Evolutionary conservation across 1,140 invertebrate species (phyloP).

Genomic region (Hycleus cichorii): DNA sequence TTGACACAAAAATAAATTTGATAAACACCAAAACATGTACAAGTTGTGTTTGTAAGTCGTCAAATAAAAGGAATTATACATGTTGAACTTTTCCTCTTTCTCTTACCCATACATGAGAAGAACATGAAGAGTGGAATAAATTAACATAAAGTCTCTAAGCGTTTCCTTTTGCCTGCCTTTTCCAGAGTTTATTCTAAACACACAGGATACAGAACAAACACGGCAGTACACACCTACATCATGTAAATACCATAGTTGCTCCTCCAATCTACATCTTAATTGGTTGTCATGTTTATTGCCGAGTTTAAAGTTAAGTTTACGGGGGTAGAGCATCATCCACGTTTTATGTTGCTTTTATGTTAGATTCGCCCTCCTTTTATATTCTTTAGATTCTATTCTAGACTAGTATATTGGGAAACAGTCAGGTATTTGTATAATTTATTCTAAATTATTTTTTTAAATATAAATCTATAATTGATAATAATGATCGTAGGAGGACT

Average conservation of each 20-base stretch:
- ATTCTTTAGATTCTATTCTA: too few species aligned
- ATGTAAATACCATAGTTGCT: constrained; percentile 30
- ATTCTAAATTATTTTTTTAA: too few species aligned
- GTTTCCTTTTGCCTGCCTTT: constrained; percentile 30
- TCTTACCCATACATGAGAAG: neutral
- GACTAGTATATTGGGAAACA: too few species aligned
- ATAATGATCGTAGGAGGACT: too few species aligned
- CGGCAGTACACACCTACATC: constrained; percentile 34
- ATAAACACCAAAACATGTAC: constrained; percentile 29
- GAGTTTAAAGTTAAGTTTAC: constrained; percentile 31
- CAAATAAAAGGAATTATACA: constrained; percentile 16
- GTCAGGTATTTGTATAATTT: too few species aligned
- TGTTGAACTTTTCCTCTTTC: neutral
- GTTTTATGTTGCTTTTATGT: constrained; percentile 31
- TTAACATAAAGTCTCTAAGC: constrained; percentile 36
- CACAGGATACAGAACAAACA: constrained; percentile 35
- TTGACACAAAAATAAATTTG: constrained; percentile 6
- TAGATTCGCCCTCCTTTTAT: neutral
- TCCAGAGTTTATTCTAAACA: constrained; percentile 35
- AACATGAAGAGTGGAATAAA: constrained; percentile 36
- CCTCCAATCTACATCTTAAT: constrained; percentile 42
- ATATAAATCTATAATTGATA: too few species aligned
- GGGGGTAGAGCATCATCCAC: constrained; percentile 10
- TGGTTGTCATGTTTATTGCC: constrained; percentile 42
- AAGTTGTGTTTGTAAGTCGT: constrained; percentile 23